phyloP scores from a whole-genome alignment of 2,888 invertebrate genomes.

The Pterostichus niger region DNA sequence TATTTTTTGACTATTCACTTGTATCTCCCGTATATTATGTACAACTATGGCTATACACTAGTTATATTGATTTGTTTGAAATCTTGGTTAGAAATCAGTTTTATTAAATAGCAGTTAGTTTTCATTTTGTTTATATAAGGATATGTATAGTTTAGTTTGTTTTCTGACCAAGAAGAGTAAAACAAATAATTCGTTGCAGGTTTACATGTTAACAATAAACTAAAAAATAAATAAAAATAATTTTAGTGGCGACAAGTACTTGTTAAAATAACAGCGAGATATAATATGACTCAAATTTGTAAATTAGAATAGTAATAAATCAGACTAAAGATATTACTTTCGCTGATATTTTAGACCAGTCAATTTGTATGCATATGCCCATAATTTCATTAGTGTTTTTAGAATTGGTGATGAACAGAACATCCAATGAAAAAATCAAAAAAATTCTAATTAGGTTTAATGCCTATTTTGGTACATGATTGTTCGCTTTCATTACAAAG shows the following conservation, averaged over 20 bases:
- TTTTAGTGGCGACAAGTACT: background rate
- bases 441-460: slow-evolving; percentile 10
- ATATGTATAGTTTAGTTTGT: background rate
- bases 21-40: slow-evolving; percentile 23
- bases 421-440: slow-evolving; percentile 49
- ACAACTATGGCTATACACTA: background rate
- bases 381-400: slow-evolving; percentile 4
- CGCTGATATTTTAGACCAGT: slow-evolving; percentile 35
- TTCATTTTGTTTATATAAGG: too few relatives aligned
- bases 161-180: slow-evolving; percentile 37
- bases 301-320: slow-evolving; percentile 23
- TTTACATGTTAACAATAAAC: background rate
- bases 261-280: slow-evolving; percentile 47
- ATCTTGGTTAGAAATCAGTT: slow-evolving; percentile 33
- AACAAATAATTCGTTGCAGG: slow-evolving; percentile 23
- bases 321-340: slow-evolving; percentile 24
- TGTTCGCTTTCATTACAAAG: slow-evolving; percentile 36
- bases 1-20: slow-evolving; percentile 45
- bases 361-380: slow-evolving; percentile 8
- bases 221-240: background rate
- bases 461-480: slow-evolving; percentile 33
- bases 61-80: slow-evolving; percentile 18
- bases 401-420: slow-evolving; percentile 49
- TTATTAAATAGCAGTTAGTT: background rate
- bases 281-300: slow-evolving; percentile 23